These are phyloP conservation scores for Enoplosus armatus DNA, from an alignment of 2,797 vertebrate genomes.

Conservation along the genomic window DNA sequence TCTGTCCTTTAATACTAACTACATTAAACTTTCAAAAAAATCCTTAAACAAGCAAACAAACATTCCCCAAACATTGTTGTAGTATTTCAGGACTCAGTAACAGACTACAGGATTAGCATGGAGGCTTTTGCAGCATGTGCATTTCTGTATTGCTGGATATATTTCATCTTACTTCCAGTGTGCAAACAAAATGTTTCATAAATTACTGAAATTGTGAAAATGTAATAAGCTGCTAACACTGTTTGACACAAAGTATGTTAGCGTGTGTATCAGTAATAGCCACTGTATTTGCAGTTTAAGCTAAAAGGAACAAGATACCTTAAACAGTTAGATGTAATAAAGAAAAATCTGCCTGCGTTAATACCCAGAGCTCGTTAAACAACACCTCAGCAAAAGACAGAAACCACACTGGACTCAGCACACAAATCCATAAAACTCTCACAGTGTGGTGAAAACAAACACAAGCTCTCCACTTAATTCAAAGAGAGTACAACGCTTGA, in stretches of 20 bases:
- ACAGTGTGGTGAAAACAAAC: conserved; percentile 10
- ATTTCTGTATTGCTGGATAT: neutral
- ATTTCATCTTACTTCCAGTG: neutral
- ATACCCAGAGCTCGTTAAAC: conserved; percentile 36
- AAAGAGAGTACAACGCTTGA: neutral
- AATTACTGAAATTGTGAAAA: conserved; percentile 6
- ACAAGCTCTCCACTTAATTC: neutral
- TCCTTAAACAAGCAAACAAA: neutral
- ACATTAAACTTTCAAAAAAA: too few relatives aligned
- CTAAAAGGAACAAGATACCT: conserved; percentile 13
- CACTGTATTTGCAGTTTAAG: conserved; percentile 7
- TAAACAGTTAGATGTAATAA: conserved; percentile 7
- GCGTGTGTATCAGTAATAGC: neutral
- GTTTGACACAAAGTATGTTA: neutral
- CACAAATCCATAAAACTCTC: conserved; percentile 19
- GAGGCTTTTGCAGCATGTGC: neutral
- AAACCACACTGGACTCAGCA: neutral
- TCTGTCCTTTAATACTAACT: too few relatives aligned
- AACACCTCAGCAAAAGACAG: conserved; percentile 23
- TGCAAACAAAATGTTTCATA: conserved; percentile 2
- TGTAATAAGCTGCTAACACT: neutral
- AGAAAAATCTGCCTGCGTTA: conserved; percentile 4
- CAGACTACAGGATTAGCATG: neutral
- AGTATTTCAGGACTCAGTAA: neutral
- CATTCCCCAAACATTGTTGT: neutral